Evolutionary conservation across 2,888 invertebrate species (phyloP).

Genomic region (Spodoptera exigua): DNA sequence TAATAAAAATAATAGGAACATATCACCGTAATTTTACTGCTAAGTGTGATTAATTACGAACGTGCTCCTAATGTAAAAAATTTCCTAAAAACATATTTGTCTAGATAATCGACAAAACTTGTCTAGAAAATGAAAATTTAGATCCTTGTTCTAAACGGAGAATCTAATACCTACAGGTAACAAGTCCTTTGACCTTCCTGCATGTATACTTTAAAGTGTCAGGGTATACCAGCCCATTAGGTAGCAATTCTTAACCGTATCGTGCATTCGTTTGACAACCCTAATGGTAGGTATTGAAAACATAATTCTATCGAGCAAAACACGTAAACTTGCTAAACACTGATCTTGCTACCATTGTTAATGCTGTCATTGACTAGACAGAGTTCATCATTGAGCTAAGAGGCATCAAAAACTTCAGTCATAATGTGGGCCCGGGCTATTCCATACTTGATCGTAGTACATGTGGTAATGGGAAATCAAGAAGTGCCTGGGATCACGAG

Average conservation of each 20-base stretch:
- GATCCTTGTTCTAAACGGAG: no score
- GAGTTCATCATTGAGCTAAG: slow-evolving; percentile 48
- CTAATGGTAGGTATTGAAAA: slow-evolving; percentile 67
- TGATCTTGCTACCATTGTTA: slow-evolving; percentile 48
- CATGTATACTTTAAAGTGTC: not conserved
- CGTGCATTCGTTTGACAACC: slow-evolving; percentile 61
- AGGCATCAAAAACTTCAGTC: slow-evolving; percentile 50
- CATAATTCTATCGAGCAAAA: slow-evolving; percentile 63
- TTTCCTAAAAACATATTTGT: no score
- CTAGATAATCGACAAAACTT: no score
- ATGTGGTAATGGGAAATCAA: slow-evolving; percentile 57
- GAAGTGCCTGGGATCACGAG: slow-evolving; percentile 68
- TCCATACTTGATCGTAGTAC: slow-evolving; percentile 45
- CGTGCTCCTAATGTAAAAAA: no score
- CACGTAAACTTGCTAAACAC: slow-evolving; percentile 74
- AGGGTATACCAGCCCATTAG: no score
- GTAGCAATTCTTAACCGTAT: not conserved
- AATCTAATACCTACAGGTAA: no score
- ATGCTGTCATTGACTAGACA: slow-evolving; percentile 43
- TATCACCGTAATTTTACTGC: no score
- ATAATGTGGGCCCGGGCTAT: slow-evolving; percentile 67
- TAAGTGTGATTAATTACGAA: no score
- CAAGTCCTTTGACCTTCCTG: no score
- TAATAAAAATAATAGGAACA: no score
- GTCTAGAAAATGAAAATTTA: no score